Percentiles rank a stretch among this genome's conserved stretches.
These are phyloP conservation scores for Falcunculus frontatus DNA, from an alignment of 2,113 vertebrate species.

Conservation along the genomic window DNA sequence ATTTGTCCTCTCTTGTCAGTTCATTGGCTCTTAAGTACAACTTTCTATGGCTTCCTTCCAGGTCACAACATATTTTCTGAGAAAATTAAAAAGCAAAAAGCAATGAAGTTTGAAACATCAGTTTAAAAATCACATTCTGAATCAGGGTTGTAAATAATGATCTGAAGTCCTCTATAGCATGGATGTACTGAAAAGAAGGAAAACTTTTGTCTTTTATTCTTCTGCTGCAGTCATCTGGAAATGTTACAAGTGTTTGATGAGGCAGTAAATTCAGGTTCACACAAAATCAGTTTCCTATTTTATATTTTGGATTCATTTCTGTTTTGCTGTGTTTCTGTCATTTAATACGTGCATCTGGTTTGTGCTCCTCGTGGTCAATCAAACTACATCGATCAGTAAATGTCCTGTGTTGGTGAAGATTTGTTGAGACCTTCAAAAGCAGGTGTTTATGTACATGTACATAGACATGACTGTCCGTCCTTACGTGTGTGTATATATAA, in stretches of 20 bases:
- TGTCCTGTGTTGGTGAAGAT: background rate
- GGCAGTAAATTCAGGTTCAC: background rate
- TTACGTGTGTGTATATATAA: background rate
- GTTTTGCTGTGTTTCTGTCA: background rate
- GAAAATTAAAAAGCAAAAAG: slow-evolving; percentile 14
- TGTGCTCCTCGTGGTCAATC: background rate
- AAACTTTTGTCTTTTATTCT: background rate
- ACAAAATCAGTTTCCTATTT: background rate
- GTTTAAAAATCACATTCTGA: background rate
- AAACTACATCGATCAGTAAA: background rate
- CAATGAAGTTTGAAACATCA: slow-evolving; percentile 8
- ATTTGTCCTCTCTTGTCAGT: slow-evolving; percentile 13
- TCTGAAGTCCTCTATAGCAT: background rate
- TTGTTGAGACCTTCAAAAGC: background rate
- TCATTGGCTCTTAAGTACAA: background rate
- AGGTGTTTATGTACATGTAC: background rate
- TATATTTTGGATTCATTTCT: background rate
- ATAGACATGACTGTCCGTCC: background rate
- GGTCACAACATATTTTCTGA: background rate
- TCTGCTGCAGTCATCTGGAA: background rate
- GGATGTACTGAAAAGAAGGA: background rate
- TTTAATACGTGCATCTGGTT: background rate
- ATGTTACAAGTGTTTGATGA: background rate
- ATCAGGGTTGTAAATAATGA: background rate
- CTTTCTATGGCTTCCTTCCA: background rate